Percentiles rank a stretch among this genome's conserved stretches.
phyloP scores from a whole-genome alignment of 2,888 invertebrate species.

The Polymixis flavicincta region DNA sequence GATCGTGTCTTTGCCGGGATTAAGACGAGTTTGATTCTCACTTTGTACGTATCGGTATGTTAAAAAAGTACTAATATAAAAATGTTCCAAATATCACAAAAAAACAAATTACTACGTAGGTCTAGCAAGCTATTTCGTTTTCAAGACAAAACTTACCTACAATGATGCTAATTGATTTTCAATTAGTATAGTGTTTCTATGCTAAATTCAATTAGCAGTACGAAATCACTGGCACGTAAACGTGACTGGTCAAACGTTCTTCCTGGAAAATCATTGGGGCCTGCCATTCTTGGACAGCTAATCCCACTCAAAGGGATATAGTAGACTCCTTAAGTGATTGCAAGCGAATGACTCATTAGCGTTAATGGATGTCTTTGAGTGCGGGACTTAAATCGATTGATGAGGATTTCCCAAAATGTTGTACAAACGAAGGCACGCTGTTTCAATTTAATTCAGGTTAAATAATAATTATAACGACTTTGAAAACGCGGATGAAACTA shows the following conservation, averaged over 20 bases:
- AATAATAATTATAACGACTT: background rate
- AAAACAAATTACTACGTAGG: background rate
- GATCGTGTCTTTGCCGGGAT: background rate
- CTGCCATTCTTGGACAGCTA: slow-evolving; percentile 3
- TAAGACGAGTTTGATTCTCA: background rate
- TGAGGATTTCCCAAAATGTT: background rate
- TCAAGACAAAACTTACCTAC: background rate
- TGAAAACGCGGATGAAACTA: background rate
- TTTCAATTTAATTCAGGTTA: background rate
- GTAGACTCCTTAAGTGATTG: slow-evolving; percentile 34
- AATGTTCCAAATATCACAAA: background rate
- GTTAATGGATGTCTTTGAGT: slow-evolving; percentile 25
- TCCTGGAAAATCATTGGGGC: slow-evolving; percentile 2
- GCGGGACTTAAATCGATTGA: slow-evolving; percentile 13
- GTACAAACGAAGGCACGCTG: background rate
- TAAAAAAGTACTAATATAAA: too few relatives aligned
- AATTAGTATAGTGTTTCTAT: background rate
- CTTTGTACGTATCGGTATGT: background rate
- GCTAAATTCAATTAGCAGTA: background rate
- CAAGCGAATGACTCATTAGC: slow-evolving; percentile 37
- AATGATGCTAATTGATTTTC: background rate
- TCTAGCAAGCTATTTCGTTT: background rate
- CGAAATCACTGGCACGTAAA: background rate
- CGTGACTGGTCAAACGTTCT: background rate
- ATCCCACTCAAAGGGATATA: slow-evolving; percentile 31